Evolutionary conservation across 2,888 invertebrate genomes (phyloP).

Genomic region (Eulithis prunata): DNA sequence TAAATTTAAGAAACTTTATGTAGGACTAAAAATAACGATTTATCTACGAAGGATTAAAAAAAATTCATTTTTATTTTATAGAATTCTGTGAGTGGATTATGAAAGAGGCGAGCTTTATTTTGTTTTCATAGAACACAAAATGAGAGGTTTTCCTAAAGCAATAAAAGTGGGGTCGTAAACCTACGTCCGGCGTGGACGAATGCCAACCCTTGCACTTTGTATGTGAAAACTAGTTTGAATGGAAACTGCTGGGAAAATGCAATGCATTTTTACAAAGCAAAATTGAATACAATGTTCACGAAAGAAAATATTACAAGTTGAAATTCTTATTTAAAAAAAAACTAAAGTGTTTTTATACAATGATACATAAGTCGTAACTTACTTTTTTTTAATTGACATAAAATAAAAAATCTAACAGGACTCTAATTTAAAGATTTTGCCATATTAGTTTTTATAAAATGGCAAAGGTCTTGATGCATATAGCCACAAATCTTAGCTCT

Average conservation of each 20-base stretch:
- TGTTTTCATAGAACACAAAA: slow-evolving; percentile 50
- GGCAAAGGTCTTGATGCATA: slow-evolving; percentile 26
- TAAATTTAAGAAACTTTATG: too few species aligned
- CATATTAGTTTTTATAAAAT: neutral
- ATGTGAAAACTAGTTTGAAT: slow-evolving; percentile 23
- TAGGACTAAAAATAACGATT: too few species aligned
- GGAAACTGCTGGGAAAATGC: slow-evolving; percentile 18
- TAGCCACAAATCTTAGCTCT: slow-evolving; percentile 45
- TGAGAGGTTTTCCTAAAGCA: slow-evolving; percentile 74
- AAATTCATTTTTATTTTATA: too few species aligned
- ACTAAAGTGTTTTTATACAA: too few species aligned
- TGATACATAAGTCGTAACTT: too few species aligned
- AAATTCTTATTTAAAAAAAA: too few species aligned
- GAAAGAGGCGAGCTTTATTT: slow-evolving; percentile 9
- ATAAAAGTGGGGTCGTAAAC: slow-evolving; percentile 77
- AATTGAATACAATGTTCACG: neutral
- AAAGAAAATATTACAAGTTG: too few species aligned
- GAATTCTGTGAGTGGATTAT: neutral
- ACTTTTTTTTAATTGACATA: too few species aligned
- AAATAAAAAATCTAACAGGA: slow-evolving; percentile 20
- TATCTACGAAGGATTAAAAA: too few species aligned
- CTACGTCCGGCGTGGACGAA: slow-evolving; percentile 72
- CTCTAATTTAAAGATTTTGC: slow-evolving; percentile 11
- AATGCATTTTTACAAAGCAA: neutral
- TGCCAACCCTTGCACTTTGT: slow-evolving; percentile 54